Base-by-base conservation (phyloP, 2,888 invertebrate genomes). In the Trissoscelio sp. region DNA sequence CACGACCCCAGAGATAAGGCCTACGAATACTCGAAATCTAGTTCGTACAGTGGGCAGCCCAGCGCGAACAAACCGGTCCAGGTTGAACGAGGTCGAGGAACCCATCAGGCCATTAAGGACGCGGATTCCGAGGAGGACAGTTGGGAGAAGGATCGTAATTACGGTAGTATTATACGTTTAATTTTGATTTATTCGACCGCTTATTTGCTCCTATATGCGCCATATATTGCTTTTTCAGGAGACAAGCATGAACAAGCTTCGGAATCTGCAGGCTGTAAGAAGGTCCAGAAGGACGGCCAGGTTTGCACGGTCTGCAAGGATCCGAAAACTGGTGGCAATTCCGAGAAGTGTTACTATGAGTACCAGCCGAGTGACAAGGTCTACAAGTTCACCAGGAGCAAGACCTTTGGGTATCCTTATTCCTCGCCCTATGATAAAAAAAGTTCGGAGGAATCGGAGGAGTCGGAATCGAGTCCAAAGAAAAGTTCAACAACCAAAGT, bases 1-100 rank as follows among this genome's bases (percentile, higher is more conserved):
- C 94, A 95, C 0, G 94, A 94, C 77, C 96, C 96, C 0, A 93
- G 94, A 86, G 95, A 95, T 81, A 94, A 95, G 88, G 93, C 84
- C 0, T 87, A 84, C 53, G 82, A 86, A 2, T 88, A 88, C 37
- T 79, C 70, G 2, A 88, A 88, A 58, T 86, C 88, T 1, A 87
- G 86, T 28, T 85, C 86, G 0, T 87, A 82, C 62, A 83, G 83
- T 0, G 60, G 70, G 3, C 82, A 24, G 11, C 24, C 28, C 14
- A 24, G 7, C 9, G 37, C 2, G 20, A 60, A 66, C 0, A 72
- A 80, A 20, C 74, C 79, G 51, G 70, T 60, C 58, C n/a, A 51
- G n/a, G 3, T 51, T 28, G 62, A 14, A 3, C 37, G 62, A 34
- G 64, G 51, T 48, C 66, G 67, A 55, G 53, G 55, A 46, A 72